Evolutionary conservation across 2,797 vertebrate genomes (phyloP).

Genomic region (Cryptoprocta ferox): DNA sequence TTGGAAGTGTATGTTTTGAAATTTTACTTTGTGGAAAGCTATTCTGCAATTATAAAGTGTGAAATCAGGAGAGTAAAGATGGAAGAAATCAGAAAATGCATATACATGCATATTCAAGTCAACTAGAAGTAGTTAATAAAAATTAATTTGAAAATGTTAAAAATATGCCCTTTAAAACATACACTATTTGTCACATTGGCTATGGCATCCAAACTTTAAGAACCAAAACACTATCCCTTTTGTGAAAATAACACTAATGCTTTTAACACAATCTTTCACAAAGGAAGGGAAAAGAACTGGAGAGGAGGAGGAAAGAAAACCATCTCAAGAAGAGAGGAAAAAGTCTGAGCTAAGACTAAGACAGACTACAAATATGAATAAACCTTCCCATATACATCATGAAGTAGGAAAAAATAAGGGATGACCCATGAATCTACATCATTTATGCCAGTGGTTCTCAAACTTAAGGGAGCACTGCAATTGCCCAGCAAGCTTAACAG

Average conservation of each 20-base stretch:
- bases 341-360: neutral
- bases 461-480: neutral
- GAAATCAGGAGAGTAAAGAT: neutral
- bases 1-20: neutral
- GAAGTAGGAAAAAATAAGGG: neutral
- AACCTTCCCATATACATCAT: neutral
- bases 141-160: constrained; percentile 25
- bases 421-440: neutral
- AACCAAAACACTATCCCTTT: neutral
- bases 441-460: neutral
- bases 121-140: neutral
- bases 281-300: neutral
- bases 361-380: neutral
- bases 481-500: neutral
- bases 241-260: neutral
- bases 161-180: neutral
- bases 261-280: neutral
- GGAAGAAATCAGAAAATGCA: neutral
- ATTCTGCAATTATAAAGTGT: constrained; percentile 28
- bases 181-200: neutral
- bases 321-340: neutral
- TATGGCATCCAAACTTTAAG: neutral
- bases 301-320: neutral
- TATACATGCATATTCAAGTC: neutral
- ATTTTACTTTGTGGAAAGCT: neutral